Percentiles rank a stretch among this genome's conserved stretches.
Conservation (phyloP, 2,888 invertebrate species). For the Lasioglossum leucozonium region DNA sequence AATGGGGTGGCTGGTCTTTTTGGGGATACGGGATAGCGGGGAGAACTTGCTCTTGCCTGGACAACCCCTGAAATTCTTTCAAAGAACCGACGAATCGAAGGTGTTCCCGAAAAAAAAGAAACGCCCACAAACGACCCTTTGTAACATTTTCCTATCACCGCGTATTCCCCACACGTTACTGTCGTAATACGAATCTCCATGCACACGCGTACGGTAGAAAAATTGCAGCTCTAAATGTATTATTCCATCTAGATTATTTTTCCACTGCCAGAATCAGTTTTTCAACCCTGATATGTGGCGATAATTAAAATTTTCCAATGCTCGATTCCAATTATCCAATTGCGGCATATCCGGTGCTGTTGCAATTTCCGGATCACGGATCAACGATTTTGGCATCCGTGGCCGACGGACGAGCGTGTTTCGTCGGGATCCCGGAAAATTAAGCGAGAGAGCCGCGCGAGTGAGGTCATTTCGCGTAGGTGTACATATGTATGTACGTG, state of each 20-base stretch:
- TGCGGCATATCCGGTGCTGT: too few species aligned
- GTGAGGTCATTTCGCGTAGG: conserved; percentile 1
- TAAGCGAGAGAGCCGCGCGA: background rate
- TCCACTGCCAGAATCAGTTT: background rate
- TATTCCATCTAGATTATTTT: background rate
- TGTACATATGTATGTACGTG: background rate
- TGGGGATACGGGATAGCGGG: conserved; percentile 4
- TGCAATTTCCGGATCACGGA: background rate
- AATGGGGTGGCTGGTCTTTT: conserved; percentile 35
- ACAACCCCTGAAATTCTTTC: background rate
- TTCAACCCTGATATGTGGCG: too few species aligned
- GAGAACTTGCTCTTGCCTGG: background rate
- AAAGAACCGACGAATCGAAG: background rate
- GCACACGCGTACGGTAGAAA: too few species aligned
- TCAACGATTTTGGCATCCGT: background rate
- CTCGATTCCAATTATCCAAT: too few species aligned
- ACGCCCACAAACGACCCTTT: background rate
- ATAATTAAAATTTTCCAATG: too few species aligned
- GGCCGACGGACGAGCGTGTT: background rate
- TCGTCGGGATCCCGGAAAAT: background rate
- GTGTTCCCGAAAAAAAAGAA: background rate
- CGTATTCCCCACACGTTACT: background rate
- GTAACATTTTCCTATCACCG: background rate
- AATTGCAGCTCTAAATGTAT: too few species aligned
- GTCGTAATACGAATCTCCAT: background rate